phyloP scores from a whole-genome alignment of 2,113 vertebrate species.

The Elachura formosa region DNA sequence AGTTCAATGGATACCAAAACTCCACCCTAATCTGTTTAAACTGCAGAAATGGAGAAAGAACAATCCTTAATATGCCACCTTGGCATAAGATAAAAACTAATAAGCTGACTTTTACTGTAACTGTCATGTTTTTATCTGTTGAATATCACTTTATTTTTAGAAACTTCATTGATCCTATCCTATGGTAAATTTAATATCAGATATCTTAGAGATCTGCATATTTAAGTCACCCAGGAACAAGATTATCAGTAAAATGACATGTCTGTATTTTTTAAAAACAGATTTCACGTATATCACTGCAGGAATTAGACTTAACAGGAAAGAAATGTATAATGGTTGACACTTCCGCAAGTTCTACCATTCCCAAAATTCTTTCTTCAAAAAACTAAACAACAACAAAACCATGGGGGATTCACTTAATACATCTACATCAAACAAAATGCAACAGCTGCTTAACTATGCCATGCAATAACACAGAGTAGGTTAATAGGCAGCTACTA shows the following conservation, averaged over 20 bases:
- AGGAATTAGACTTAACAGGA: not conserved
- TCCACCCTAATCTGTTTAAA: not conserved
- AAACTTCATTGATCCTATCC: not conserved
- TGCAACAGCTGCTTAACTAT: not conserved
- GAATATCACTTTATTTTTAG: not conserved
- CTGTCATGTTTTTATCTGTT: not conserved
- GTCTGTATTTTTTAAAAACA: not conserved
- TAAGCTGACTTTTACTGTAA: not conserved
- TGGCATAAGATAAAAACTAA: not conserved
- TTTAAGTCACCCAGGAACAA: not conserved
- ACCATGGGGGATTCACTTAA: not conserved
- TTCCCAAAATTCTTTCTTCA: not conserved
- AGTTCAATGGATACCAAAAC: not conserved
- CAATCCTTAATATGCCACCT: not conserved
- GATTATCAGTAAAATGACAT: not conserved
- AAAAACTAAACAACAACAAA: not conserved
- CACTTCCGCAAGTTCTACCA: not conserved
- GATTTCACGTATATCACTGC: not conserved
- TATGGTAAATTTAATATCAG: not conserved
- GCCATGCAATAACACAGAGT: not conserved
- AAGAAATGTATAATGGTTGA: not conserved
- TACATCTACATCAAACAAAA: not conserved
- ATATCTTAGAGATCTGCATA: not conserved
- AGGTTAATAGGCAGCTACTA: not conserved
- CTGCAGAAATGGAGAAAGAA: not conserved